Evolutionary conservation across 2,113 vertebrate genomes (phyloP).

Genomic region (Pithys albifrons): DNA sequence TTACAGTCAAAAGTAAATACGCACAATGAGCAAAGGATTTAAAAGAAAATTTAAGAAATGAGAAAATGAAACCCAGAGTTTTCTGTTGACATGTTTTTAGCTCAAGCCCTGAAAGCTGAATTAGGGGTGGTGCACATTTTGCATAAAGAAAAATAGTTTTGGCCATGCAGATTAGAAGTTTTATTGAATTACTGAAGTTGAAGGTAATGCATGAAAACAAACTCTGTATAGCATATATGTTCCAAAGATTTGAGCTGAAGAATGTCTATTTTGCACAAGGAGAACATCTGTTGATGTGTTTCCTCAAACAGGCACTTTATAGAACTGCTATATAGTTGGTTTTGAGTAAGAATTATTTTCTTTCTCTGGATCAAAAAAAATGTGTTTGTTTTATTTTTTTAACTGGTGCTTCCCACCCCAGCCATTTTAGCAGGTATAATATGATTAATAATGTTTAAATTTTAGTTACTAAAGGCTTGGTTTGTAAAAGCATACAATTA

Average conservation of each 20-base stretch:
- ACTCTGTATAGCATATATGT: background rate
- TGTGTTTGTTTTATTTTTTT: background rate
- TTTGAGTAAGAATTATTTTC: constrained; percentile 1
- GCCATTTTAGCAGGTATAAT: background rate
- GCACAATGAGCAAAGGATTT: constrained; percentile 1
- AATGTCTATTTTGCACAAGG: constrained; percentile 54
- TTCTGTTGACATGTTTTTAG: background rate
- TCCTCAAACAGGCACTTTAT: constrained; percentile 62
- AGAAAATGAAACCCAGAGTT: background rate
- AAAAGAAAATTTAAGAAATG: background rate
- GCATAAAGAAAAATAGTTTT: background rate
- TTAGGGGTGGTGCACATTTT: background rate
- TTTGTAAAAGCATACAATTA: background rate
- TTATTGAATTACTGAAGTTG: background rate
- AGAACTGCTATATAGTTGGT: constrained; percentile 1
- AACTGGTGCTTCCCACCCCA: constrained; percentile 28
- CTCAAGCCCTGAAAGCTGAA: background rate
- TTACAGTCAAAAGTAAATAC: background rate
- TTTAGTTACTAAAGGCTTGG: background rate
- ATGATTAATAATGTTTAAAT: background rate
- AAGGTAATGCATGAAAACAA: background rate
- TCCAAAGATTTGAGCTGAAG: constrained; percentile 36
- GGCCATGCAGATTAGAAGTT: background rate
- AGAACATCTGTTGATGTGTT: constrained; percentile 43
- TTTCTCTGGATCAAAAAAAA: constrained; percentile 11